These are phyloP conservation scores for Dermatemys mawii DNA, from an alignment of 2,113 vertebrate species.

Conservation along the genomic window DNA sequence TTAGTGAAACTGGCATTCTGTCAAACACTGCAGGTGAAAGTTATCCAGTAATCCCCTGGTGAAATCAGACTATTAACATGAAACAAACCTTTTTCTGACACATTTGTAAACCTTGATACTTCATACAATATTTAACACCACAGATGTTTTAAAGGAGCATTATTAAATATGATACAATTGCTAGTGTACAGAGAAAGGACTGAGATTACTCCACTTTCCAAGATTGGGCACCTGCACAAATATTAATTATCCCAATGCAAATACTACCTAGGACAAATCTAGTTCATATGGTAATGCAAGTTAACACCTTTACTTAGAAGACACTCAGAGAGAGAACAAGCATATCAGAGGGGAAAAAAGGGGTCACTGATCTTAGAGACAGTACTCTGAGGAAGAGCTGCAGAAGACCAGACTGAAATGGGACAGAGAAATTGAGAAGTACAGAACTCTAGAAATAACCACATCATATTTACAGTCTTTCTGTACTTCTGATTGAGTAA, in stretches of 20 bases:
- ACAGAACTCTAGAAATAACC: not conserved
- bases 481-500: not conserved
- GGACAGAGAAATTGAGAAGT: not conserved
- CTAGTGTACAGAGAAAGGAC: not conserved
- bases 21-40: not conserved
- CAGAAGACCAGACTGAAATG: not conserved
- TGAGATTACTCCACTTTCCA: not conserved
- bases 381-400: not conserved
- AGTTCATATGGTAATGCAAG: not conserved
- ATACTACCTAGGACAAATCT: not conserved
- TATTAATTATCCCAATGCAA: not conserved
- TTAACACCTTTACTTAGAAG: not conserved
- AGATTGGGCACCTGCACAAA: not conserved
- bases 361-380: rapidly evolving
- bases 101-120: not conserved
- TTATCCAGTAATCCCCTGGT: not conserved
- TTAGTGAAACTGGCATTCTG: not conserved
- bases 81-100: not conserved
- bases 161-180: not conserved
- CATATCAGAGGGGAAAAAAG: not conserved
- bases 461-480: not conserved
- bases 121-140: not conserved
- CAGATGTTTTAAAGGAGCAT: not conserved
- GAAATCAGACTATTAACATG: not conserved
- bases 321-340: not conserved